These are phyloP conservation scores for Leucoraja erinaceus DNA, from an alignment of 2,113 vertebrate species.

Conservation along the genomic window DNA sequence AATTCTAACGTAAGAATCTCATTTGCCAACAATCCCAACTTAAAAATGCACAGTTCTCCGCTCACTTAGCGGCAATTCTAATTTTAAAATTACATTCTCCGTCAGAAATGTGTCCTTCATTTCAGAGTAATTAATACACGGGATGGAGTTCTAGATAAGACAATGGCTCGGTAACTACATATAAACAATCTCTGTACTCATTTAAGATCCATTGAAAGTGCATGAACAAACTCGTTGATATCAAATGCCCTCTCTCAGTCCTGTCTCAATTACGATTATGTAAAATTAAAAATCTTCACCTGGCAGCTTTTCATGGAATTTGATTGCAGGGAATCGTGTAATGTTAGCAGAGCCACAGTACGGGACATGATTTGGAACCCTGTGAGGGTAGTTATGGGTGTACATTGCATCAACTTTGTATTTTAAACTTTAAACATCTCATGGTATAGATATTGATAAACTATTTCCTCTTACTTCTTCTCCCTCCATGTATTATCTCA, in stretches of 20 bases:
- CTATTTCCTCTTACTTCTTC: no score
- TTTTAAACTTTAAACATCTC: neutral
- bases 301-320: neutral
- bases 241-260: neutral
- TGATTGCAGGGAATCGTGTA: conserved; percentile 69
- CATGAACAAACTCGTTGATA: neutral
- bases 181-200: neutral
- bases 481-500: no score
- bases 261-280: neutral
- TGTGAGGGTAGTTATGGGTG: conserved; percentile 75
- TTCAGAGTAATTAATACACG: neutral
- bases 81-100: no score
- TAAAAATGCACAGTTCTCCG: no score
- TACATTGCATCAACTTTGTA: conserved; percentile 39
- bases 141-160: no score
- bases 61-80: no score
- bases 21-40: no score
- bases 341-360: conserved; percentile 56
- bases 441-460: no score
- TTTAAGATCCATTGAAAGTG: neutral
- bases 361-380: conserved; percentile 58
- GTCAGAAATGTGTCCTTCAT: neutral
- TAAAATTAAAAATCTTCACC: neutral
- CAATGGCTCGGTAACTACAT: neutral
- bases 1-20: no score